Evolutionary conservation across 2,888 invertebrate genomes (phyloP).

Genomic region (Agrochola lota): DNA sequence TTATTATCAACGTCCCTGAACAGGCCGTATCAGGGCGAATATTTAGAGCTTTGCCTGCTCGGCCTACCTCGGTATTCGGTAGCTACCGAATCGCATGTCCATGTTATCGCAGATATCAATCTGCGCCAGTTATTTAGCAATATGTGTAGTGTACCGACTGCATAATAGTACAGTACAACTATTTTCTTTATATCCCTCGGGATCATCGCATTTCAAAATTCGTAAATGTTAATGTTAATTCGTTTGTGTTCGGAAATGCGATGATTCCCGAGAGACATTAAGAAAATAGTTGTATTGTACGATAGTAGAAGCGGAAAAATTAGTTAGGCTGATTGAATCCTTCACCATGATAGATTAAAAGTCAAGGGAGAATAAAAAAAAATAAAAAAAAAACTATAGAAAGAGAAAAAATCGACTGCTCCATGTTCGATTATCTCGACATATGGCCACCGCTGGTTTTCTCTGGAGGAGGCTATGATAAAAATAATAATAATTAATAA

Average conservation of each 20-base stretch:
- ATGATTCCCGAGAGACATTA: too few species aligned
- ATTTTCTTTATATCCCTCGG: too few species aligned
- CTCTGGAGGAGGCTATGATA: too few species aligned
- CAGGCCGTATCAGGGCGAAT: constrained; percentile 19
- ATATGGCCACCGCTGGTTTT: not conserved
- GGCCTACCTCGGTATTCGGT: constrained; percentile 11
- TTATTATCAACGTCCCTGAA: constrained; percentile 29
- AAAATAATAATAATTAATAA: too few species aligned
- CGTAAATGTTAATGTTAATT: too few species aligned
- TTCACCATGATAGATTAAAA: not conserved
- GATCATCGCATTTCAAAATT: too few species aligned
- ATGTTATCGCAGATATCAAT: constrained; percentile 73
- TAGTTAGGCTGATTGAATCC: not conserved
- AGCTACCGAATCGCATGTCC: constrained; percentile 63
- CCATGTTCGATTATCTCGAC: not conserved
- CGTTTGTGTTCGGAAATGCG: too few species aligned
- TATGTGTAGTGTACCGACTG: constrained; percentile 62
- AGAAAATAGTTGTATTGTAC: too few species aligned
- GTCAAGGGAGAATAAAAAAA: not conserved
- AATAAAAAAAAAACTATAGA: not conserved
- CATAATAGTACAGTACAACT: constrained; percentile 1
- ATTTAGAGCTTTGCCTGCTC: constrained; percentile 35
- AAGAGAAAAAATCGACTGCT: not conserved
- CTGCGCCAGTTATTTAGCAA: constrained; percentile 68
- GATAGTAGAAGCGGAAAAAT: not conserved